Conservation (phyloP, 1,140 invertebrate species). For the Atopsyche davidsoni region DNA sequence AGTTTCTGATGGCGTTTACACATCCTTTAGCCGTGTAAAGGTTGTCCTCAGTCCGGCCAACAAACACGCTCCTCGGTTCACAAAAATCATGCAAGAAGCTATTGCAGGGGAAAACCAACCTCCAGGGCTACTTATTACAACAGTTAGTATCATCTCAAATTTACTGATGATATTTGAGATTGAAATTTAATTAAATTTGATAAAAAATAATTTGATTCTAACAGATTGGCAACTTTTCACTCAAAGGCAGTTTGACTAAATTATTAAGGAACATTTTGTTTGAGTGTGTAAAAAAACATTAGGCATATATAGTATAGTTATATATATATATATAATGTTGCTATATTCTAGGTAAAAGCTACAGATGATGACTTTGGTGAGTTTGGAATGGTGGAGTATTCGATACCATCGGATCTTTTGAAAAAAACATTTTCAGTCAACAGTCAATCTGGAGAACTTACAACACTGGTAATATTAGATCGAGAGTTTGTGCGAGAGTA, state of each 20-base stretch:
- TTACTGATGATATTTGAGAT: background rate
- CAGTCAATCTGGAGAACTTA: constrained; percentile 70
- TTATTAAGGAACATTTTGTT: background rate
- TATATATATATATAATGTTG: constrained; percentile 8
- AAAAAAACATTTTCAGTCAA: constrained; percentile 75
- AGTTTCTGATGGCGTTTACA: constrained; percentile 87
- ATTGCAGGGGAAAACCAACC: constrained; percentile 74
- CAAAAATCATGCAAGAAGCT: constrained; percentile 67
- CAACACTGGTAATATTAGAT: constrained; percentile 69
- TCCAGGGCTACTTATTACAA: constrained; percentile 65
- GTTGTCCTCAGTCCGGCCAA: constrained; percentile 78
- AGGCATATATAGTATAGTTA: constrained; percentile 18
- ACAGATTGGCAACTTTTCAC: background rate
- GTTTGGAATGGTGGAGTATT: constrained; percentile 74
- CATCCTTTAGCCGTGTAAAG: constrained; percentile 72
- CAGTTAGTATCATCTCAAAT: constrained; percentile 35
- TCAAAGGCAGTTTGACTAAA: background rate
- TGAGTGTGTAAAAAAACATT: constrained; percentile 18
- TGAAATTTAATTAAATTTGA: background rate
- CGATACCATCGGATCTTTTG: constrained; percentile 72
- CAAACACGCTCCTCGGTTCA: constrained; percentile 70
- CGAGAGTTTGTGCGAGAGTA: constrained; percentile 69
- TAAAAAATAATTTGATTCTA: background rate
- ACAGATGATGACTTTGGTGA: constrained; percentile 74
- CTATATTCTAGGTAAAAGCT: constrained; percentile 57